Evolutionary conservation across 2,113 vertebrate species (phyloP).

Genomic region (Prunella fulvescens): DNA sequence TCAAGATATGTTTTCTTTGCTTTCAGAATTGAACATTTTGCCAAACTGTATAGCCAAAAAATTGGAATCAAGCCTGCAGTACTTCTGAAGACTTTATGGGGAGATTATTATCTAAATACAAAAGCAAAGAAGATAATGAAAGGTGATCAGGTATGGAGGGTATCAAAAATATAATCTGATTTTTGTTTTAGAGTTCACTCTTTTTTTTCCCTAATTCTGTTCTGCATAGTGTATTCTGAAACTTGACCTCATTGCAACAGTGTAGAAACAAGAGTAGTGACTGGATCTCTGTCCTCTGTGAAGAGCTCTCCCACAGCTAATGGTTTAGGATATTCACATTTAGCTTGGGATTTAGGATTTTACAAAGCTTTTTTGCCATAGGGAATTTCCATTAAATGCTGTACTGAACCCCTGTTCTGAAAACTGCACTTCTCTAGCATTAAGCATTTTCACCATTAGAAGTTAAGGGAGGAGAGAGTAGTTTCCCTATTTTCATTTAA

Average conservation of each 20-base stretch:
- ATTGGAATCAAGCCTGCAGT: slow-evolving; percentile 86
- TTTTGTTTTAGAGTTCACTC: background rate
- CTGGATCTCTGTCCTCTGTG: background rate
- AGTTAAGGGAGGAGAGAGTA: background rate
- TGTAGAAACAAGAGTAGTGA: background rate
- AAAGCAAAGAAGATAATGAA: slow-evolving; percentile 98
- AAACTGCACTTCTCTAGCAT: background rate
- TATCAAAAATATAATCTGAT: background rate
- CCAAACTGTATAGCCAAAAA: slow-evolving; percentile 87
- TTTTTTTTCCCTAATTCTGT: background rate
- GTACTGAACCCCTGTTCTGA: background rate
- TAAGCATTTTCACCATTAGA: background rate
- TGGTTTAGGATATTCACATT: background rate
- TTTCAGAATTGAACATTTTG: slow-evolving; percentile 90
- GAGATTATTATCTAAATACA: slow-evolving; percentile 90
- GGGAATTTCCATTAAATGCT: background rate
- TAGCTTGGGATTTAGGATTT: background rate
- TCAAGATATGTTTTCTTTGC: slow-evolving; percentile 3
- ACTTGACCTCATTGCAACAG: background rate
- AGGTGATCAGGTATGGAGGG: slow-evolving; percentile 84
- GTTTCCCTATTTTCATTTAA: background rate
- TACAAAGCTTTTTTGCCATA: background rate
- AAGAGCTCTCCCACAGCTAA: background rate
- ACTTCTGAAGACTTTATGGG: slow-evolving; percentile 93
- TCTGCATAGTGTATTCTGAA: background rate